Conservation (phyloP, 2,888 invertebrate genomes). For the Prosapia bicincta region DNA sequence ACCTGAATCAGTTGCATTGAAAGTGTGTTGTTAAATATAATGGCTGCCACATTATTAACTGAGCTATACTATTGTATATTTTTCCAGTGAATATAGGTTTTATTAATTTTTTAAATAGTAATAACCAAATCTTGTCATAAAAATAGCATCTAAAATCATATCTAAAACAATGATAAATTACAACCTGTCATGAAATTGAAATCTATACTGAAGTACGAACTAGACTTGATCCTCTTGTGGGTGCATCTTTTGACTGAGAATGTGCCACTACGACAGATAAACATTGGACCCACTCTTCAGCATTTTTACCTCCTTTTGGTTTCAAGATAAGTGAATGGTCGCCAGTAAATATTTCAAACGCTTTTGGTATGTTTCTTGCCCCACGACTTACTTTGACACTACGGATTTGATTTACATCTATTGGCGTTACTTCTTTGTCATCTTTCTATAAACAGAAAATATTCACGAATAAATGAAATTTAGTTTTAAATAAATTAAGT, state of each 20-base stretch:
- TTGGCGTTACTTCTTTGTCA: conserved; percentile 54
- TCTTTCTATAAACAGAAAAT: no score
- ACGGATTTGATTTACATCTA: conserved; percentile 84
- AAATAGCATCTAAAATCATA: no score
- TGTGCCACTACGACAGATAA: conserved; percentile 90
- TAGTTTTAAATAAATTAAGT: no score
- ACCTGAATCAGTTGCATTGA: no score
- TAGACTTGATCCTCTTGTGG: conserved; percentile 40
- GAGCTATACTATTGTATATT: no score
- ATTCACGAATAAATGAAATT: no score
- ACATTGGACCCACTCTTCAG: conserved; percentile 95
- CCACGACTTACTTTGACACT: conserved; percentile 92
- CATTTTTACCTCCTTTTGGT: conserved; percentile 91
- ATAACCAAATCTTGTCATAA: no score
- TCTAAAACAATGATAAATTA: neutral
- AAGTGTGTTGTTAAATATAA: no score
- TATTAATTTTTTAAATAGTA: no score
- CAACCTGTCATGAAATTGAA: neutral
- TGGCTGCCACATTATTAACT: no score
- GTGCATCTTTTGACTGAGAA: conserved; percentile 57
- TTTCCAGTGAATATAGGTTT: no score
- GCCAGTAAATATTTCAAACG: conserved; percentile 94
- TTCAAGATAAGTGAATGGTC: conserved; percentile 90
- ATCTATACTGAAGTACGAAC: conserved; percentile 38
- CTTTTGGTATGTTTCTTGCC: conserved; percentile 89